phyloP scores from a whole-genome alignment of 92 coral and sea anemone genomes.

The Umimayanthus kanabou region DNA sequence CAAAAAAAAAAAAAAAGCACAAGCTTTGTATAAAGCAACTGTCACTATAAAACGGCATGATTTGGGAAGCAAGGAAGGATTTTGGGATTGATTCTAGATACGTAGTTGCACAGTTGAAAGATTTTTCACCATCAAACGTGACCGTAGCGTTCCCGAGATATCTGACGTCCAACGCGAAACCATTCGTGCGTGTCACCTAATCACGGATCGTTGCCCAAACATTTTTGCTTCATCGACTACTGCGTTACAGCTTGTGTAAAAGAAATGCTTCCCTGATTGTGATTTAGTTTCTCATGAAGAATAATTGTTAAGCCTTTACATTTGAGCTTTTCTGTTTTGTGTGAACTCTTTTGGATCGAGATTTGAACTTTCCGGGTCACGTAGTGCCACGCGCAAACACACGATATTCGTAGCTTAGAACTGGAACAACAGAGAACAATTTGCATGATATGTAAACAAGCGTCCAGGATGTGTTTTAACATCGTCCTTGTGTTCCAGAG shows the following conservation, averaged over 20 bases:
- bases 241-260: not conserved
- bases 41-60: too few species aligned
- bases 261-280: not conserved
- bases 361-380: constrained; percentile 27
- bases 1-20: too few species aligned
- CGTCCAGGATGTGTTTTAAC: not conserved
- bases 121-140: not conserved
- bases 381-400: constrained; percentile 3
- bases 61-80: too few species aligned
- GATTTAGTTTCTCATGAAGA: too few species aligned
- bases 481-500: not conserved
- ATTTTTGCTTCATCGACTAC: not conserved
- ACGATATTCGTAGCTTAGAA: not conserved
- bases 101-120: not conserved
- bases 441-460: constrained; percentile 23
- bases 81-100: not conserved
- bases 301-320: not conserved
- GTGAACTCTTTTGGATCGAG: too few species aligned
- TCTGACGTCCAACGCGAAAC: not conserved
- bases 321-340: not conserved
- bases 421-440: not conserved
- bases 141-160: not conserved
- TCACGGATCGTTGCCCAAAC: not conserved
- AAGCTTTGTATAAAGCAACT: too few species aligned
- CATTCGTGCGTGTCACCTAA: not conserved